Evolutionary conservation across 2,113 vertebrate genomes (phyloP).

Genomic region (Heteronetta atricapilla): DNA sequence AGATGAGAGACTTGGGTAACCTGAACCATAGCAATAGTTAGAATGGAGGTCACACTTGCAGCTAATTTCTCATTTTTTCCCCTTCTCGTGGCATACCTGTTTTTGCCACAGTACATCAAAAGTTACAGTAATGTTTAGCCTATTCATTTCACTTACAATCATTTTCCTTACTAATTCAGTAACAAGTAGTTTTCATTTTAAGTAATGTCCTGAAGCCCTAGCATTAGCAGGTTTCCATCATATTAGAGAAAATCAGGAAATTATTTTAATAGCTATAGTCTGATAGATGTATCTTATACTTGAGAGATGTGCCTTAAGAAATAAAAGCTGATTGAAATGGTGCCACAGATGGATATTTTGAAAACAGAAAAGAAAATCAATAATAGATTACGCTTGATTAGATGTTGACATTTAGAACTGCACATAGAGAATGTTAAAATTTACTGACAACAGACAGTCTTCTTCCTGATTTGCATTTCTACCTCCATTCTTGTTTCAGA

Average conservation of each 20-base stretch:
- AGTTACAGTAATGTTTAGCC: neutral
- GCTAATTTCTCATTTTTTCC: neutral
- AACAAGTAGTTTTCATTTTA: slow-evolving; percentile 13
- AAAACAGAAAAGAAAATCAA: slow-evolving; percentile 65
- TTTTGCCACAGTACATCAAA: neutral
- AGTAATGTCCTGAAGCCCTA: neutral
- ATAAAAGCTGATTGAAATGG: slow-evolving; percentile 19
- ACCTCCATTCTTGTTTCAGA: neutral
- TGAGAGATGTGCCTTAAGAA: slow-evolving; percentile 33
- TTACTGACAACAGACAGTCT: slow-evolving; percentile 41
- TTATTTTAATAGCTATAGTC: slow-evolving; percentile 23
- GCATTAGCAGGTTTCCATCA: neutral
- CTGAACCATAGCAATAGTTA: neutral
- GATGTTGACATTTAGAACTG: slow-evolving; percentile 73
- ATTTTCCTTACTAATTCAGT: neutral
- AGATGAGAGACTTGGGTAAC: neutral
- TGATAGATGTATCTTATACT: slow-evolving; percentile 28
- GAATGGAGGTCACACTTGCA: neutral
- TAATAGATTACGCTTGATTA: slow-evolving; percentile 71
- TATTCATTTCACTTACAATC: neutral
- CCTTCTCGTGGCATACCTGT: neutral
- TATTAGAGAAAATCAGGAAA: slow-evolving; percentile 21
- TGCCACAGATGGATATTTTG: slow-evolving; percentile 59
- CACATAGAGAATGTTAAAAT: slow-evolving; percentile 64
- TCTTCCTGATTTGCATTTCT: slow-evolving; percentile 50